Percentiles rank a stretch among this genome's conserved stretches.
Conservation (phyloP, 2,797 vertebrate species). For the Syngnathus acus region DNA sequence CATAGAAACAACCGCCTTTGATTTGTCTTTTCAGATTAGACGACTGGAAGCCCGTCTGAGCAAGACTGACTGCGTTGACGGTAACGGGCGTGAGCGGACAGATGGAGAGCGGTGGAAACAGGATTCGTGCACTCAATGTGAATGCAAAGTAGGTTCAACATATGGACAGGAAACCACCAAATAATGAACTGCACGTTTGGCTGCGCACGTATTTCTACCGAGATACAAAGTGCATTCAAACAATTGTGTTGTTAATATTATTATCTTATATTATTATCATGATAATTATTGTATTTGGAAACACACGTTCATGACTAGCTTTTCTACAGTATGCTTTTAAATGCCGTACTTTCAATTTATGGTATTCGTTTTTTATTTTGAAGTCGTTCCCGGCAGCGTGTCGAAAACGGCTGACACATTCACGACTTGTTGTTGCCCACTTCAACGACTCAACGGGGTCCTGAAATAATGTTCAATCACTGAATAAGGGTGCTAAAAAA, state of each 20-base stretch:
- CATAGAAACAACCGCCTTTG: conserved; percentile 4
- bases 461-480: too few species aligned
- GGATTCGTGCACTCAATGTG: conserved; percentile 82
- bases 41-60: conserved; percentile 89
- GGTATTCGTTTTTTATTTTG: too few species aligned
- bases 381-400: too few species aligned
- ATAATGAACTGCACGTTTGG: background rate
- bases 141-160: conserved; percentile 81
- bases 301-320: background rate
- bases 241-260: background rate
- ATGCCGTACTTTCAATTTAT: too few species aligned
- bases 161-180: background rate
- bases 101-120: conserved; percentile 82
- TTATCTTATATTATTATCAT: too few species aligned
- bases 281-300: background rate
- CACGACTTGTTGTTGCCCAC: too few species aligned
- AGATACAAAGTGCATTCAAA: background rate
- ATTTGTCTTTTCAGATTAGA: conserved; percentile 77
- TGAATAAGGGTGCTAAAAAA: too few species aligned
- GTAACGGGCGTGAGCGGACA: conserved; percentile 69
- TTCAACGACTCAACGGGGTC: too few species aligned
- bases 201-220: background rate
- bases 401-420: too few species aligned
- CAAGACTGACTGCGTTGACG: conserved; percentile 82
- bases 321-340: too few species aligned